A percentile compares a stretch with the other conserved stretches of the same genome.
Conservation (phyloP, 1,140 invertebrate species). For the Lamellibrachia luymesi region DNA sequence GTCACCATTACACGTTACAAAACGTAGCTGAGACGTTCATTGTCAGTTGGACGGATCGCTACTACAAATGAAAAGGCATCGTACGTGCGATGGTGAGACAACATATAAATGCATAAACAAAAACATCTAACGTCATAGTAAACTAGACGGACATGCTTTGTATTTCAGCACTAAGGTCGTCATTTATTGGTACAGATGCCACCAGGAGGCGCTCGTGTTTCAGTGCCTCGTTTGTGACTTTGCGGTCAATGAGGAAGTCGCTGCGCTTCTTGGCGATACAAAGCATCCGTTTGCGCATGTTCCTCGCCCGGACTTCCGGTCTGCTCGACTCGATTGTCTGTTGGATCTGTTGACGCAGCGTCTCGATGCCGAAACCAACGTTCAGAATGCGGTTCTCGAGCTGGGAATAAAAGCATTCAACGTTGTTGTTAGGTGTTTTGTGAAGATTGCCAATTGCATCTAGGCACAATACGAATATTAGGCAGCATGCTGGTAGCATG, state of each 20-base stretch:
- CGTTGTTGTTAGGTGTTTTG: not conserved
- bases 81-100: too few species aligned
- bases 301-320: not conserved
- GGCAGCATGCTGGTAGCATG: too few species aligned
- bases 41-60: too few species aligned
- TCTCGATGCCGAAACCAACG: conserved; percentile 6
- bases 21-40: too few species aligned
- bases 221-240: conserved; percentile 14
- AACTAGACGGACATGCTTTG: not conserved
- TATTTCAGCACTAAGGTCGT: not conserved
- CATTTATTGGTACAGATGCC: not conserved
- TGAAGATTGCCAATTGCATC: not conserved
- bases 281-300: not conserved
- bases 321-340: not conserved
- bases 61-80: too few species aligned
- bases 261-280: conserved; percentile 4
- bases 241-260: conserved; percentile 19
- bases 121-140: not conserved
- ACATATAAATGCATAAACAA: not conserved
- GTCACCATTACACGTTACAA: too few species aligned
- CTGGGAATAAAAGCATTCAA: not conserved
- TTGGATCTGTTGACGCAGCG: conserved; percentile 6
- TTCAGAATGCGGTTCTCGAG: conserved; percentile 11
- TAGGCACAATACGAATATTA: not conserved
- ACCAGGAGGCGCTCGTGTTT: conserved; percentile 1